Conservation (phyloP, 2,113 vertebrate genomes). For the Cynoglossus semilaevis region DNA sequence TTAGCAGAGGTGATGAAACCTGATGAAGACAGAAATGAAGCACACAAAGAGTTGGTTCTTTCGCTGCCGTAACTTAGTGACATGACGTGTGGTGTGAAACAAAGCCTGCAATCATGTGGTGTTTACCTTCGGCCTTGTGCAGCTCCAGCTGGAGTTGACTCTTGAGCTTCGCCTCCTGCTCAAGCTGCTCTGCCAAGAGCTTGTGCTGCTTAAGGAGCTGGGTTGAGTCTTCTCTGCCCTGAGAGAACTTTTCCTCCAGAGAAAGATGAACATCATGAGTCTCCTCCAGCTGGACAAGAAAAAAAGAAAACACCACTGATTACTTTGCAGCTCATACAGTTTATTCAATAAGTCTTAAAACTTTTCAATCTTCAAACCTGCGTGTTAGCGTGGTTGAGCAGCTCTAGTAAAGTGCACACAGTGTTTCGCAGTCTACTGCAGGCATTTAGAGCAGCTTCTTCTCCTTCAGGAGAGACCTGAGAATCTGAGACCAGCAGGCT, state of each 20-base stretch:
- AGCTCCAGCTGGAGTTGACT: slow-evolving; percentile 82
- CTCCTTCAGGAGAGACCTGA: slow-evolving; percentile 73
- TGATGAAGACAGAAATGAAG: background rate
- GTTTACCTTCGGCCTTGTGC: slow-evolving; percentile 88
- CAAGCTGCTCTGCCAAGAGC: slow-evolving; percentile 80
- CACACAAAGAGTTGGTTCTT: background rate
- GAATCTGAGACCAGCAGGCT: slow-evolving; percentile 85
- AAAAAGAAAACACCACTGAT: slow-evolving; percentile 11
- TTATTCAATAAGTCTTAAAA: background rate
- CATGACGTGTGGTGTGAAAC: background rate
- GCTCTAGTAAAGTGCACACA: slow-evolving; percentile 85
- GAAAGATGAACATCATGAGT: slow-evolving; percentile 76
- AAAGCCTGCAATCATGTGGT: background rate
- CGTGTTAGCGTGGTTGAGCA: slow-evolving; percentile 81
- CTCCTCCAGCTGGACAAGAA: slow-evolving; percentile 80
- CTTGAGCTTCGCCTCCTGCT: slow-evolving; percentile 77
- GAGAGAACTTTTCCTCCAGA: slow-evolving; percentile 82
- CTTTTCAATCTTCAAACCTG: slow-evolving; percentile 76
- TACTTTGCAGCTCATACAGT: background rate
- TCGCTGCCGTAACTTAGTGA: background rate
- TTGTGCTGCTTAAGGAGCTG: slow-evolving; percentile 82
- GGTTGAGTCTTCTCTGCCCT: slow-evolving; percentile 72
- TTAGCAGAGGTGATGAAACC: no score
- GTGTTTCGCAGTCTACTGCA: slow-evolving; percentile 78
- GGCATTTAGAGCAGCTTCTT: slow-evolving; percentile 78